Percentiles rank a stretch among this genome's conserved stretches.
Evolutionary conservation across 2,888 invertebrate species (phyloP).

Genomic region (Drosophila macrospina): DNA sequence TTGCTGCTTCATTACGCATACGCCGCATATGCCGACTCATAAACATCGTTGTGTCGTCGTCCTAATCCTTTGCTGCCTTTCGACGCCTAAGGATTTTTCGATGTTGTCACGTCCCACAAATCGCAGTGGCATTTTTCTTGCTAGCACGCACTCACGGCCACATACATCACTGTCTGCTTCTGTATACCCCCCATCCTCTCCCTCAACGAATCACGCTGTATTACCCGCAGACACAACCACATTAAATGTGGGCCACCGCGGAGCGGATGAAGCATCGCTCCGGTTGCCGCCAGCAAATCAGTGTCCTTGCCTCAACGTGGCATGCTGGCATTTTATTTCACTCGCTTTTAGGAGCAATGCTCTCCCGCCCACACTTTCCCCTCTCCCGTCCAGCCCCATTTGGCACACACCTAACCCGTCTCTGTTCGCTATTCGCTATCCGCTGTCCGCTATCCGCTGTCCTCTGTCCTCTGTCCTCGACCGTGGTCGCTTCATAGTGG

Average conservation of each 20-base stretch:
- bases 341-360: conserved; percentile 40
- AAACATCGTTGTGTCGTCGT: neutral
- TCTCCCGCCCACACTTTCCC: neutral
- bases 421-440: neutral
- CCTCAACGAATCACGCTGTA: neutral
- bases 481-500: conserved; percentile 50
- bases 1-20: conserved; percentile 74
- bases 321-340: conserved; percentile 62
- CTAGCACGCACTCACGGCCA: conserved; percentile 52
- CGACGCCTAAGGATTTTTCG: conserved; percentile 38
- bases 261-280: conserved; percentile 57
- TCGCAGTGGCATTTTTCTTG: conserved; percentile 57
- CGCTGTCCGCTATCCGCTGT: no score
- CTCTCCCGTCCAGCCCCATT: no score
- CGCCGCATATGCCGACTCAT: conserved; percentile 36
- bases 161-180: conserved; percentile 70
- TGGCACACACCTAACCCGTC: conserved; percentile 10
- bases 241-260: conserved; percentile 68
- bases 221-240: conserved; percentile 43
- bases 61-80: conserved; percentile 67
- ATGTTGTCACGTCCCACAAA: conserved; percentile 69
- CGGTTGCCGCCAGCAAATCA: conserved; percentile 59
- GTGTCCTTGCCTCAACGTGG: conserved; percentile 54
- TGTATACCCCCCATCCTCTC: neutral
- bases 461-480: neutral